phyloP scores from a whole-genome alignment of 2,113 vertebrate genomes.

The Strix uralensis region DNA sequence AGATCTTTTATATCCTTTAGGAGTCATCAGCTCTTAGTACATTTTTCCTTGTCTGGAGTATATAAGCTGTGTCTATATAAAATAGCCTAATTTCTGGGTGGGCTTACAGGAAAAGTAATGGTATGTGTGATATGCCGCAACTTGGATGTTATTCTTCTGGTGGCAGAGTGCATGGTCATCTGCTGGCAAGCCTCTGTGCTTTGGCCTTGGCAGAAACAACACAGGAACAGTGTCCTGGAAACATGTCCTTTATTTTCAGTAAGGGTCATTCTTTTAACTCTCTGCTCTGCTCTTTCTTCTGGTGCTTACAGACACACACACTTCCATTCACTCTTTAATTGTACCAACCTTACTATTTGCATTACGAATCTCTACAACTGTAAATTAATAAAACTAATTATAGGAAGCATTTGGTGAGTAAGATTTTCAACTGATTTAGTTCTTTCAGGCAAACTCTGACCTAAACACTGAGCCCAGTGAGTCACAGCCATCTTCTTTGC shows the following conservation, averaged over 20 bases:
- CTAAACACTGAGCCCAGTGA: neutral
- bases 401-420: slow-evolving; percentile 32
- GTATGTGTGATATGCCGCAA: neutral
- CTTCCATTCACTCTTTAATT: neutral
- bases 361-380: neutral
- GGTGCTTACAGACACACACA: neutral
- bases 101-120: neutral
- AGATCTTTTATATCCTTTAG: neutral
- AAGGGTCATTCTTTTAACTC: neutral
- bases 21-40: neutral
- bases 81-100: neutral
- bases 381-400: slow-evolving; percentile 40
- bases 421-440: slow-evolving; percentile 1
- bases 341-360: neutral
- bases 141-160: neutral
- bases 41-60: neutral
- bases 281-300: neutral
- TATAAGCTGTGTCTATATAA: neutral
- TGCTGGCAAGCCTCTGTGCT: neutral
- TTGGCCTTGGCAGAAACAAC: neutral
- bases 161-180: neutral
- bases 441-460: slow-evolving; percentile 17
- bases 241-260: neutral
- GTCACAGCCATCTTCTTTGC: neutral
- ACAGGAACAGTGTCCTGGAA: neutral